Conservation (phyloP, 2,113 vertebrate genomes). For the Tetrao urogallus region DNA sequence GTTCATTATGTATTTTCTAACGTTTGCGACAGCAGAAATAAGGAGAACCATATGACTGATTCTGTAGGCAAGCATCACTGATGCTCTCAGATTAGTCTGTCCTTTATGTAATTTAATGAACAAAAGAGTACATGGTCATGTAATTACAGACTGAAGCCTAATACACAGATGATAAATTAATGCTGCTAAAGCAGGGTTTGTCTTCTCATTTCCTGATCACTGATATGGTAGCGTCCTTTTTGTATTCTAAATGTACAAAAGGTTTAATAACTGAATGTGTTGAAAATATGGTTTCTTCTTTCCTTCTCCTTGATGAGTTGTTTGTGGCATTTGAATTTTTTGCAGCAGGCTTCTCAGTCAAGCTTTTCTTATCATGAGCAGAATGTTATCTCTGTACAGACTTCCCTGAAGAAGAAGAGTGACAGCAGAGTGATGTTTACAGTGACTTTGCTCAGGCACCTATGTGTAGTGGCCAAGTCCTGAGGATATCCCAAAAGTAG, state of each 20-base stretch:
- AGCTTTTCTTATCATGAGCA: not conserved
- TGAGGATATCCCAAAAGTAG: not conserved
- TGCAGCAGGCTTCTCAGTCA: not conserved
- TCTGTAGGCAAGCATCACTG: not conserved
- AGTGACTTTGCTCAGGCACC: not conserved
- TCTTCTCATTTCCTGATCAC: not conserved
- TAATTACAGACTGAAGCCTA: not conserved
- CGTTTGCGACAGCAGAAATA: not conserved
- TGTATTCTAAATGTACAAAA: not conserved
- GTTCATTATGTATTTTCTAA: not conserved
- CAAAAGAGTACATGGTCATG: not conserved
- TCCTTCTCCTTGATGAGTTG: not conserved
- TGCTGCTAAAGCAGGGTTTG: not conserved
- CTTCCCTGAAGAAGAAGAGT: not conserved
- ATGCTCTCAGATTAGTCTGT: not conserved
- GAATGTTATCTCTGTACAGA: not conserved
- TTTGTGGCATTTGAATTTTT: not conserved
- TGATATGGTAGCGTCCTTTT: not conserved
- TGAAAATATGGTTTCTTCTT: not conserved
- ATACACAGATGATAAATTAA: not conserved
- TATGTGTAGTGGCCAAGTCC: not conserved
- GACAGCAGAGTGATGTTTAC: not conserved
- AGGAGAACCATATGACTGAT: conserved; percentile 7
- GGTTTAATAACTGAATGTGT: not conserved
- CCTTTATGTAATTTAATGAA: not conserved